Evolutionary conservation across 2,113 vertebrate species (phyloP).

Genomic region (Phainopepla nitens): DNA sequence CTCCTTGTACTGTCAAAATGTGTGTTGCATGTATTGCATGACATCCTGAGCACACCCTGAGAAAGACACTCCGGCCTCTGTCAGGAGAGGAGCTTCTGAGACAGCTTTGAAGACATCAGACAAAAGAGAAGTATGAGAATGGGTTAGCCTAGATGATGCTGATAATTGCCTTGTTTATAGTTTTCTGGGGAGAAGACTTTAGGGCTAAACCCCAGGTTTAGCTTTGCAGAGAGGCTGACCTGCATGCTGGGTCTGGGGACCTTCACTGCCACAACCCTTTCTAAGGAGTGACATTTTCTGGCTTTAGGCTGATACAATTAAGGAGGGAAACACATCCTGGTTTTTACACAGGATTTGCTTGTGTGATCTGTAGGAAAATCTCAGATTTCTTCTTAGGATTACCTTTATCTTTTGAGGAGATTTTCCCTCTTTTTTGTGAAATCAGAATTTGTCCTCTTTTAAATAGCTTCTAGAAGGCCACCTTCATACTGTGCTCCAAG

Average conservation of each 20-base stretch:
- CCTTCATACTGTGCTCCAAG: neutral
- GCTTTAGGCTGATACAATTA: neutral
- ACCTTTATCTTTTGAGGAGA: neutral
- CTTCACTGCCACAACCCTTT: neutral
- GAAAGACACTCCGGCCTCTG: neutral
- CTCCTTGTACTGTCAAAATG: neutral
- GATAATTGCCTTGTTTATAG: neutral
- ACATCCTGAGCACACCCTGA: neutral
- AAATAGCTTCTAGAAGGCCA: neutral
- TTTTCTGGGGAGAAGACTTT: neutral
- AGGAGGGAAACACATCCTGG: neutral
- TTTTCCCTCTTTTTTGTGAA: neutral
- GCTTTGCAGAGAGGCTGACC: neutral
- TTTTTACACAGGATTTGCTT: neutral
- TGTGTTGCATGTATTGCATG: rapidly evolving
- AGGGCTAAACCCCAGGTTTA: neutral
- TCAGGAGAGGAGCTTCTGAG: neutral
- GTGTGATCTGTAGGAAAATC: neutral
- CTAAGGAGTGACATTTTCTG: neutral
- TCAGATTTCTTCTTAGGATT: neutral
- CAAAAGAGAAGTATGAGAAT: neutral
- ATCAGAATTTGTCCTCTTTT: neutral
- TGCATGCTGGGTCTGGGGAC: neutral
- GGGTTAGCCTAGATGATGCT: neutral
- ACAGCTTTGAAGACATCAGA: neutral